Evolutionary conservation across 1,140 invertebrate species (phyloP), one percentile per base, ranked within the genome.

Genomic region (Grapholita molesta): DNA sequence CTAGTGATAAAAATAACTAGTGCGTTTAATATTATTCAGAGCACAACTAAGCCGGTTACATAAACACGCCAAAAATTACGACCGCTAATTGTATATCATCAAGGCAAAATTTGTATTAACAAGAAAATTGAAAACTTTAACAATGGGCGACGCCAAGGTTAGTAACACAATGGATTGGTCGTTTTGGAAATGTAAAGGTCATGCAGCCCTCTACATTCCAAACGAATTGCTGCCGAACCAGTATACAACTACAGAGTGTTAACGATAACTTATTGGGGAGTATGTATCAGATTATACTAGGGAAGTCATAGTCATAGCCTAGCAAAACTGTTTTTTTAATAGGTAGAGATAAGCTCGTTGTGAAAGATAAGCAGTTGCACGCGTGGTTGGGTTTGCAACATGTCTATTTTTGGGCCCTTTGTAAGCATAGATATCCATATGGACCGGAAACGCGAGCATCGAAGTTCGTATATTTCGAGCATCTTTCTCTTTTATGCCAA

Each of bases 161-260:
- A 11, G 3, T 67, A 23, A 66, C 69, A 89, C 85, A 90, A 90
- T 89, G 71, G 82, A 66, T 67, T 67, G 69, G 71, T 55, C 68
- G 35, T 28, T 90, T 90, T 89, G 84, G 81, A 88, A 88, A 88
- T 82, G 79, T 74, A 79, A 88, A 88, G 86, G 86, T 79, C 81
- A 82, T 8, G 32, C 23, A 52, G 84, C 78, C 82, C 75, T 72
- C 28, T 38, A 38, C 5, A 38, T 78, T 74, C 32, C 55, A 76
- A 85, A n/a, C 12, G 35, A 15, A 38, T 12, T 76, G 52, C 42
- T 3, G 5, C 18, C n/a, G 42, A 21, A 48, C 42, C 42, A 48
- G 42, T 48, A 48, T 48, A 48, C 18, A 9, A 8, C 3, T 12
- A 5, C 15, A 15, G 15, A 15, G 2, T 21, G 6, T 48, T 48